Evolutionary conservation across 92 coral and sea anemone genomes (phyloP).

Genomic region (Parazoanthus darwini): DNA sequence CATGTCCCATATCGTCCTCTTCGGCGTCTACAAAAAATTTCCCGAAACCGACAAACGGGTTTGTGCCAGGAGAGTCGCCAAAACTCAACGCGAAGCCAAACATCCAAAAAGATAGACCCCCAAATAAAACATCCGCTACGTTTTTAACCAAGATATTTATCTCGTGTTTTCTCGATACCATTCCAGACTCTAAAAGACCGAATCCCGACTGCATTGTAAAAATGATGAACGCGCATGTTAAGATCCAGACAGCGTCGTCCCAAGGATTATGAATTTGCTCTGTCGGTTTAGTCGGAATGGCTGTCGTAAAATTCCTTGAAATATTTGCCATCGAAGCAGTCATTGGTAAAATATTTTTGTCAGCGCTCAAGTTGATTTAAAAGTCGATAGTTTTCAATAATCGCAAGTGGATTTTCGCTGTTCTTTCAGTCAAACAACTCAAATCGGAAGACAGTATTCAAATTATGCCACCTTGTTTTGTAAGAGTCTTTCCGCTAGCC

Average conservation of each 20-base stretch:
- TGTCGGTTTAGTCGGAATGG: neutral
- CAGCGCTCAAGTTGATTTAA: conserved; percentile 8
- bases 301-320: neutral
- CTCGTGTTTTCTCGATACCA: conserved; percentile 73
- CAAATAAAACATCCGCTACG: conserved; percentile 66
- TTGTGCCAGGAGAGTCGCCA: conserved; percentile 56
- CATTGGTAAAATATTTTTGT: conserved; percentile 6
- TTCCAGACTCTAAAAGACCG: conserved; percentile 65
- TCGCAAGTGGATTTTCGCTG: neutral
- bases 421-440: neutral
- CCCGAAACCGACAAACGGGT: conserved; percentile 61
- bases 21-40: conserved; percentile 63
- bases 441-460: neutral
- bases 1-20: conserved; percentile 62
- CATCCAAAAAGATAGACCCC: conserved; percentile 73
- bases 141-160: conserved; percentile 66
- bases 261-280: conserved; percentile 53
- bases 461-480: neutral
- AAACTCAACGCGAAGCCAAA: conserved; percentile 64
- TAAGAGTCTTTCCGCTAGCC: neutral
- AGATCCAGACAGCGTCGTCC: conserved; percentile 74
- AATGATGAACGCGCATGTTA: conserved; percentile 66
- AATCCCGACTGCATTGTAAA: conserved; percentile 73
- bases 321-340: conserved; percentile 16
- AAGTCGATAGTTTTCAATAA: neutral